Conservation (phyloP, 2,888 invertebrate species). For the Chorisops tibialis region DNA sequence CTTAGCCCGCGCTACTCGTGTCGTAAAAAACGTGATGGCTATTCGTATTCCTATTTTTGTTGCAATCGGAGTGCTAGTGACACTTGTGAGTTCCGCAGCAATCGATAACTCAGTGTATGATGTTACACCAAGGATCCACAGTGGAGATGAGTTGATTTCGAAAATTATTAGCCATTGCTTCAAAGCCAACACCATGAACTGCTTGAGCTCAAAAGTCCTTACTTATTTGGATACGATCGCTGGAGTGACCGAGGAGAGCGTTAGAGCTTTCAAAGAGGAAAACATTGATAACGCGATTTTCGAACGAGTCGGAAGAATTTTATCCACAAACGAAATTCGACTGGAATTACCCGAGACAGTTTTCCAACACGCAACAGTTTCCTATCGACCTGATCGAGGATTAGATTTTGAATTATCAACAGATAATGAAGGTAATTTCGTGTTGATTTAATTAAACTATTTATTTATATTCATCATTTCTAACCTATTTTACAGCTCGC, state of each 20-base stretch:
- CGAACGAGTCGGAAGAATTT: slow-evolving; percentile 66
- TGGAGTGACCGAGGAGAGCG: slow-evolving; percentile 60
- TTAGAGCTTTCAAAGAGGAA: slow-evolving; percentile 59
- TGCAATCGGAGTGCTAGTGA: slow-evolving; percentile 56
- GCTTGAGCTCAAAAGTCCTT: slow-evolving; percentile 74
- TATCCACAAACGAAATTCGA: slow-evolving; percentile 72
- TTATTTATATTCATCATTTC: neutral
- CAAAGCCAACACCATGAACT: slow-evolving; percentile 64
- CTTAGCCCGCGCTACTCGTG: neutral
- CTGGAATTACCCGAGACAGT: slow-evolving; percentile 69
- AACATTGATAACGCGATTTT: slow-evolving; percentile 73
- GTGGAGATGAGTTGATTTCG: slow-evolving; percentile 67
- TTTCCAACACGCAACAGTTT: slow-evolving; percentile 64
- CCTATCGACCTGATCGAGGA: slow-evolving; percentile 65
- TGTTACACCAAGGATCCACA: slow-evolving; percentile 57
- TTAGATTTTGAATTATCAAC: slow-evolving; percentile 62
- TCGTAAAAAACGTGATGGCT: slow-evolving; percentile 40
- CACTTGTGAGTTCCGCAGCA: slow-evolving; percentile 56
- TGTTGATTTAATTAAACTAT: neutral
- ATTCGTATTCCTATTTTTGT: slow-evolving; percentile 53
- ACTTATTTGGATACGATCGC: slow-evolving; percentile 70
- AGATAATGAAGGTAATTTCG: slow-evolving; percentile 43
- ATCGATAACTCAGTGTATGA: slow-evolving; percentile 52
- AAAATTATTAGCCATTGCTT: slow-evolving; percentile 72
- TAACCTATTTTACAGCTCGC: slow-evolving; percentile 58